These are phyloP conservation scores for Hycleus cichorii DNA, from an alignment of 1,140 invertebrate species.

Conservation along the genomic window DNA sequence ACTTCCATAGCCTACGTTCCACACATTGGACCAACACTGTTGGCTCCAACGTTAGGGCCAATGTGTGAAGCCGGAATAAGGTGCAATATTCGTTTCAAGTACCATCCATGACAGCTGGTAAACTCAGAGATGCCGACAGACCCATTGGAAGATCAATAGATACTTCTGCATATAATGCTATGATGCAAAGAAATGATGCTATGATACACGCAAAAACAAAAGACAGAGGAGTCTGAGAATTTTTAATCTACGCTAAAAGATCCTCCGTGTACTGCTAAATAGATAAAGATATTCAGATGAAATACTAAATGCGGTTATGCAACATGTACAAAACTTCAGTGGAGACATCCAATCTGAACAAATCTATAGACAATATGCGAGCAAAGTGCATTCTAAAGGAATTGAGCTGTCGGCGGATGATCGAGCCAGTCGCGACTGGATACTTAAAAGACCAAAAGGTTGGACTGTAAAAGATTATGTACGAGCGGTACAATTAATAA, in stretches of 20 bases:
- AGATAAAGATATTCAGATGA: neutral
- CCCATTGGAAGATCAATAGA: neutral
- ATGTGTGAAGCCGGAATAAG: too few relatives aligned
- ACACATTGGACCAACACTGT: too few relatives aligned
- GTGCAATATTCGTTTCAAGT: neutral
- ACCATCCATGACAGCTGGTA: neutral
- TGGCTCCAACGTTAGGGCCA: too few relatives aligned
- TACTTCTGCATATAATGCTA: too few relatives aligned
- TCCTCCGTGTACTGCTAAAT: neutral
- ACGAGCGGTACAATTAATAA: slow-evolving; percentile 5
- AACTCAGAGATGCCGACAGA: neutral
- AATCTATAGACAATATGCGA: neutral
- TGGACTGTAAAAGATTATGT: slow-evolving; percentile 13
- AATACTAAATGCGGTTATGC: neutral
- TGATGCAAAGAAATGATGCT: neutral
- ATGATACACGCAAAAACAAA: neutral
- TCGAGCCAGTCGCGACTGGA: neutral
- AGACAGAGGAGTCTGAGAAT: neutral
- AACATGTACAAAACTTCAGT: neutral
- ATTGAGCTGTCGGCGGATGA: too few relatives aligned
- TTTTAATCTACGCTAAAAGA: neutral
- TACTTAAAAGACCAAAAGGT: neutral
- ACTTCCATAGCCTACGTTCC: too few relatives aligned
- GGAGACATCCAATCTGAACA: neutral
- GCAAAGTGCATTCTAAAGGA: neutral